Conservation (phyloP, 2,113 vertebrate species). For the Alethe diademata region DNA sequence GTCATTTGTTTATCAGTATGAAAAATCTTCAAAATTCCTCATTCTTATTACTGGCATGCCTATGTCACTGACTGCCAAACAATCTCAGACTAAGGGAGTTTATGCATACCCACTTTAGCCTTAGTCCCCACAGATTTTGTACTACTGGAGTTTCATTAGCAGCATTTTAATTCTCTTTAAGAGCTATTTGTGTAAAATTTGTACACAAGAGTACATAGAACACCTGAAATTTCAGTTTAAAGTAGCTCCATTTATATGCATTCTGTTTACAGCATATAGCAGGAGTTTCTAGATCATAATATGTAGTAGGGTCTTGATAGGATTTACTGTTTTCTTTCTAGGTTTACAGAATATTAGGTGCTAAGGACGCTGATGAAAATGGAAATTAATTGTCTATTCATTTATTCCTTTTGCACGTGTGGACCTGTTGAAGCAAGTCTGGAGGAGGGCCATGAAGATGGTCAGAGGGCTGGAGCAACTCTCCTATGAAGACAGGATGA, state of each 20-base stretch:
- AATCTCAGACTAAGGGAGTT: neutral
- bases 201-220: neutral
- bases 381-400: neutral
- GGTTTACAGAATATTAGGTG: neutral
- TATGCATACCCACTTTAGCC: neutral
- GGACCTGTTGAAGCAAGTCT: neutral
- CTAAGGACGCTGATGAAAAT: neutral
- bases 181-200: neutral
- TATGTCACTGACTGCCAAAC: neutral
- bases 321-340: neutral
- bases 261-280: neutral
- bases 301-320: neutral
- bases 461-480: neutral
- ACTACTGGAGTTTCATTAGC: neutral
- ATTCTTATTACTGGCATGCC: neutral
- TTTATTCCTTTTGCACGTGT: neutral
- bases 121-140: neutral
- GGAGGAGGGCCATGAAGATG: neutral
- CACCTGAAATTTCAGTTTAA: neutral
- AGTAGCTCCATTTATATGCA: neutral
- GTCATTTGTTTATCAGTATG: neutral
- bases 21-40: neutral
- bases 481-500: neutral
- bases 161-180: neutral
- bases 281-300: neutral